Conservation (phyloP, 2,888 invertebrate species). For the Tortricodes alternella region DNA sequence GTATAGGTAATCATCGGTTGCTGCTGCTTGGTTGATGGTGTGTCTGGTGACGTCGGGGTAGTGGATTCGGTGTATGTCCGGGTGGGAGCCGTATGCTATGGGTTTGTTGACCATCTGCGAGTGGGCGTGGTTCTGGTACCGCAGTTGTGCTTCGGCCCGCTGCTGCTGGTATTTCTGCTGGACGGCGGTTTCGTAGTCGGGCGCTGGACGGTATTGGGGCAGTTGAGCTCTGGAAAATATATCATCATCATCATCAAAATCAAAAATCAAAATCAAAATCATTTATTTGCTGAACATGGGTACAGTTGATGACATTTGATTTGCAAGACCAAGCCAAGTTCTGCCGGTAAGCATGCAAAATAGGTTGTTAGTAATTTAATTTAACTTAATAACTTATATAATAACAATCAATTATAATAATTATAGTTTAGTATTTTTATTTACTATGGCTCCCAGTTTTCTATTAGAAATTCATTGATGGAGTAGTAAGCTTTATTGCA, state of each 20-base stretch:
- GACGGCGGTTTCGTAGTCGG: constrained; percentile 97
- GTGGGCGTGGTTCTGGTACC: constrained; percentile 65
- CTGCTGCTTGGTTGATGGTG: constrained; percentile 54
- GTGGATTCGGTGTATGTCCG: constrained; percentile 87
- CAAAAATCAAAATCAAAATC: too few relatives aligned
- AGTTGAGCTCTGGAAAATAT: constrained; percentile 85
- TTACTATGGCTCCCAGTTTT: too few relatives aligned
- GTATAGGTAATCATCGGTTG: constrained; percentile 64
- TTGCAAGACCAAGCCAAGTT: too few relatives aligned
- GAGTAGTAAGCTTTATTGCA: too few relatives aligned
- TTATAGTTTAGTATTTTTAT: too few relatives aligned
- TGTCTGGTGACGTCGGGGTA: constrained; percentile 87
- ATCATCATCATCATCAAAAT: not conserved
- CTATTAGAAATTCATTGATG: too few relatives aligned
- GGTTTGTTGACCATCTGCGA: constrained; percentile 58
- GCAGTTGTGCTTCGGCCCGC: constrained; percentile 62
- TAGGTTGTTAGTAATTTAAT: too few relatives aligned
- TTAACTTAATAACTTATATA: too few relatives aligned
- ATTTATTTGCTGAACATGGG: too few relatives aligned
- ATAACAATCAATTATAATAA: too few relatives aligned
- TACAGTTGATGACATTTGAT: too few relatives aligned
- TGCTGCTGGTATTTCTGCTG: constrained; percentile 90
- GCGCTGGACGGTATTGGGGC: constrained; percentile 94
- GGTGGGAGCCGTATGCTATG: constrained; percentile 86
- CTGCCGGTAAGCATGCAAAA: too few relatives aligned